Evolutionary conservation across 2,113 vertebrate species (phyloP).

Genomic region (Malurus elegans): DNA sequence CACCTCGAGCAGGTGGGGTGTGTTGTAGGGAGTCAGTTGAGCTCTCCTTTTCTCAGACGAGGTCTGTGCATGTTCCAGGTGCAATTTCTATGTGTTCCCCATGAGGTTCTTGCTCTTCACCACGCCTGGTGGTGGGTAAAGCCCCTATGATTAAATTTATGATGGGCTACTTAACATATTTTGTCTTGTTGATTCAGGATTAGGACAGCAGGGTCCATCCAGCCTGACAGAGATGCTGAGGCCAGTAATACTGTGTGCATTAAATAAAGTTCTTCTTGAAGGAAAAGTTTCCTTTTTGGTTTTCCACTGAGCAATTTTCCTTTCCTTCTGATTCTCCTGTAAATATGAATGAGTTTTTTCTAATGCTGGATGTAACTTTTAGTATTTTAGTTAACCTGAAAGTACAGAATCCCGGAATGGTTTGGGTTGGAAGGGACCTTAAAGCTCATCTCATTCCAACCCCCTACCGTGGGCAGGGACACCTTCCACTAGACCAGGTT

Average conservation of each 20-base stretch:
- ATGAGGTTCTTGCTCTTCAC: neutral
- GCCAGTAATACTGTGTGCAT: neutral
- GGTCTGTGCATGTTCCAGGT: neutral
- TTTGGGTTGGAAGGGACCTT: neutral
- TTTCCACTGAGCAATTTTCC: neutral
- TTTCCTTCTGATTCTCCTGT: neutral
- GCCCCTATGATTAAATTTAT: neutral
- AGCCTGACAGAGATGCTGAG: neutral
- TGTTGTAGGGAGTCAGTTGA: neutral
- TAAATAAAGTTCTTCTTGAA: neutral
- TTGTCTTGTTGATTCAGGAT: neutral
- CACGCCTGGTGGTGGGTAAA: fast-evolving
- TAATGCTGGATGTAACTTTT: neutral
- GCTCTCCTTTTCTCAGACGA: neutral
- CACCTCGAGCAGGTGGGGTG: neutral
- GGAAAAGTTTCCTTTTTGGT: neutral
- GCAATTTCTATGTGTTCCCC: neutral
- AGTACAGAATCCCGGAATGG: neutral
- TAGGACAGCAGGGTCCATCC: neutral
- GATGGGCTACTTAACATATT: neutral
- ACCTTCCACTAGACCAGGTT: neutral
- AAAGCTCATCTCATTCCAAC: neutral
- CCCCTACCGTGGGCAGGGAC: neutral
- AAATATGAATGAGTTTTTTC: neutral
- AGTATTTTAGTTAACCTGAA: neutral